These are phyloP conservation scores for Cheilinus undulatus DNA, from an alignment of 2,113 vertebrate genomes.

Conservation along the genomic window DNA sequence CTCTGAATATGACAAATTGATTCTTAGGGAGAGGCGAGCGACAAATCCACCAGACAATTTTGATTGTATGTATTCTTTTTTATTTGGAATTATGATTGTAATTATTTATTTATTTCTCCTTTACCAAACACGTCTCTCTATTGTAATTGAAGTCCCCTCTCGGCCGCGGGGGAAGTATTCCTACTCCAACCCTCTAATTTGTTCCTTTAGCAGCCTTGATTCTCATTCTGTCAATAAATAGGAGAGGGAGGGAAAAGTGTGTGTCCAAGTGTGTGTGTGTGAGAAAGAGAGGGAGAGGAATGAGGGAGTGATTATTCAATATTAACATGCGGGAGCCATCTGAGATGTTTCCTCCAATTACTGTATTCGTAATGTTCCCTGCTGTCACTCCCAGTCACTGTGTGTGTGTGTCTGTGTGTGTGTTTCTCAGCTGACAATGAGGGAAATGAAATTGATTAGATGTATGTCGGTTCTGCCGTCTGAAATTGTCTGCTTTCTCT, in stretches of 20 bases:
- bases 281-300: slow-evolving; percentile 20
- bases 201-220: slow-evolving; percentile 78
- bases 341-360: slow-evolving; percentile 78
- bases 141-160: slow-evolving; percentile 80
- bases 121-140: slow-evolving; percentile 68
- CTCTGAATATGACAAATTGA: slow-evolving; percentile 85
- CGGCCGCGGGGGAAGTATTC: slow-evolving; percentile 60
- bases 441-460: slow-evolving; percentile 77
- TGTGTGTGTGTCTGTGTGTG: slow-evolving; percentile 21
- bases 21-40: slow-evolving; percentile 65
- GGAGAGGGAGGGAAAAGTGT: slow-evolving; percentile 22
- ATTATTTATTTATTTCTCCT: slow-evolving; percentile 68
- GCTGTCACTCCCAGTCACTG: slow-evolving; percentile 53
- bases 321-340: slow-evolving; percentile 70
- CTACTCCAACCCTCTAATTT: slow-evolving; percentile 77
- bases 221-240: slow-evolving; percentile 78
- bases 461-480: slow-evolving; percentile 56
- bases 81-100: slow-evolving; percentile 63
- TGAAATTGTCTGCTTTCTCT: slow-evolving; percentile 70
- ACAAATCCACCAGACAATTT: slow-evolving; percentile 74
- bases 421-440: slow-evolving; percentile 50
- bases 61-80: slow-evolving; percentile 62
- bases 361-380: slow-evolving; percentile 70
- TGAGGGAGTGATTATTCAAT: slow-evolving; percentile 80
- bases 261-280: slow-evolving; percentile 15